Conservation (phyloP, 1,140 invertebrate species). For the Euura saliciscinereae region DNA sequence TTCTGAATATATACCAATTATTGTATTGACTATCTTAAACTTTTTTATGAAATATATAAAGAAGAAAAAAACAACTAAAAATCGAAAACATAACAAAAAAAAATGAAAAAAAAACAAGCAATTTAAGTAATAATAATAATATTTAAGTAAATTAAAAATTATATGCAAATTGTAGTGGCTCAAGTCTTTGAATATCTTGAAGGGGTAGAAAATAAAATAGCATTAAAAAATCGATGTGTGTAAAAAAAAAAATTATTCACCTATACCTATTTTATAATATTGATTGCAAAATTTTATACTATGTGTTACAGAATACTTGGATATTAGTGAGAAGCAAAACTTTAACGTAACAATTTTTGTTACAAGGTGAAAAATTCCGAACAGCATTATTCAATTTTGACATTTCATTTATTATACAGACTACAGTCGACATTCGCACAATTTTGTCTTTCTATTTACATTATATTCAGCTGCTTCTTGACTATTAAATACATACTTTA, state of each 20-base stretch:
- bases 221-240: slow-evolving; percentile 40
- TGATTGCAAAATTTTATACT: no score
- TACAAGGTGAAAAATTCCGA: no score
- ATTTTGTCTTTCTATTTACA: background rate
- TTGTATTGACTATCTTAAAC: background rate
- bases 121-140: slow-evolving; percentile 42
- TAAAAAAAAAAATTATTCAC: no score
- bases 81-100: background rate
- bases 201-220: slow-evolving; percentile 54
- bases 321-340: no score
- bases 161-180: slow-evolving; percentile 54
- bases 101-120: slow-evolving; percentile 7
- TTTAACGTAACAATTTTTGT: background rate
- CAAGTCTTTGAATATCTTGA: slow-evolving; percentile 51
- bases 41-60: background rate
- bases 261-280: no score
- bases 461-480: background rate
- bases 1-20: background rate
- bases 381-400: no score
- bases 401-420: no score
- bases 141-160: slow-evolving; percentile 42
- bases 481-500: background rate
- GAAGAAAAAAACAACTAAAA: no score
- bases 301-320: no score
- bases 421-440: no score